Evolutionary conservation across 2,797 vertebrate genomes (phyloP).

Genomic region (Neomorphus geoffroyi): DNA sequence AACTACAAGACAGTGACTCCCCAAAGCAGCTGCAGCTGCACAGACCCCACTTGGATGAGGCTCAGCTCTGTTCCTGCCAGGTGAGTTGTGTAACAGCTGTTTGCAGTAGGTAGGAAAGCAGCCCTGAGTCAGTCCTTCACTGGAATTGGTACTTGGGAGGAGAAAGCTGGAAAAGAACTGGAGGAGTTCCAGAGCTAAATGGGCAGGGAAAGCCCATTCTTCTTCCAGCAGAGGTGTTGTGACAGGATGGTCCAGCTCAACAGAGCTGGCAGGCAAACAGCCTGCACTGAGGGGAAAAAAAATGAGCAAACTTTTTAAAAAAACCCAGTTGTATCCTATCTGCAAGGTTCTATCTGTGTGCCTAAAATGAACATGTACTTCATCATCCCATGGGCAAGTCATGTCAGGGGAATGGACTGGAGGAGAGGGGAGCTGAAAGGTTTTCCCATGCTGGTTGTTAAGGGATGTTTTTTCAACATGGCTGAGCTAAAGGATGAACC

Average conservation of each 20-base stretch:
- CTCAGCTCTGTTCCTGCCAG: background rate
- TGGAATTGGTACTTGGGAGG: background rate
- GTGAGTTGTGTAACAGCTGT: background rate
- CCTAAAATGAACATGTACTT: background rate
- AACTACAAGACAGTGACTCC: background rate
- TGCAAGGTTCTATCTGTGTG: background rate
- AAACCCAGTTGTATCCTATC: background rate
- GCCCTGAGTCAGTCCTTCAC: background rate
- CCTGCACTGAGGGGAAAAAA: background rate
- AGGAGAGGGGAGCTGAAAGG: background rate
- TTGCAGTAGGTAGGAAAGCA: background rate
- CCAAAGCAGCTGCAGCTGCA: background rate
- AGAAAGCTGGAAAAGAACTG: constrained; percentile 29
- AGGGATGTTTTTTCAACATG: background rate
- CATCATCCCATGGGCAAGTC: background rate
- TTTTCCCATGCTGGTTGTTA: background rate
- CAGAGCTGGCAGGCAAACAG: constrained; percentile 1
- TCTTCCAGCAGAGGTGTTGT: background rate
- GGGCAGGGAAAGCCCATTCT: constrained; percentile 41
- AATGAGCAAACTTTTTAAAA: background rate
- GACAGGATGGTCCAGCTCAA: background rate
- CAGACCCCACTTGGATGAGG: background rate
- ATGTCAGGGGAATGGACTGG: background rate
- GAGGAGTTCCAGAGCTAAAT: background rate
- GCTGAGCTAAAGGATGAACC: background rate